Percentiles rank a stretch among this genome's conserved stretches.
Conservation (phyloP, 2,797 vertebrate species). For the Sitta carolinensis region DNA sequence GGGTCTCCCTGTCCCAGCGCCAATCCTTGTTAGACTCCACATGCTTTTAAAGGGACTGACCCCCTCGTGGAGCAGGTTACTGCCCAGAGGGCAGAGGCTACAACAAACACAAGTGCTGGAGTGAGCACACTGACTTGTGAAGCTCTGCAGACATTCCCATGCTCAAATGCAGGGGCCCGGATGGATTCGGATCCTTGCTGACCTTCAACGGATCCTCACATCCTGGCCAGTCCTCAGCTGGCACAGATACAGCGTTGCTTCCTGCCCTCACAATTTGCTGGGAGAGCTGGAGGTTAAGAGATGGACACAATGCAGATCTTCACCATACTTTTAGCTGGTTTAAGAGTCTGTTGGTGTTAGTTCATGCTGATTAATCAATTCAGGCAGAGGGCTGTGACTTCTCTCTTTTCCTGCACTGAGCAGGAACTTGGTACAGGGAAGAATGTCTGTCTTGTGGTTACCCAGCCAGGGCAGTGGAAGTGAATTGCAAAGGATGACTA, state of each 20-base stretch:
- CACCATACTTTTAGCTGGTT: background rate
- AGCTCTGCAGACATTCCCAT: background rate
- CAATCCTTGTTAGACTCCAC: background rate
- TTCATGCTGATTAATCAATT: background rate
- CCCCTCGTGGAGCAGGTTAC: fast-evolving
- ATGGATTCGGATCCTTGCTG: background rate
- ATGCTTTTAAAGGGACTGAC: background rate
- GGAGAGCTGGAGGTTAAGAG: background rate
- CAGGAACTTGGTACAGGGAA: conserved; percentile 16
- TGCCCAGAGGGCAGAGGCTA: background rate
- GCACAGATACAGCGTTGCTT: background rate
- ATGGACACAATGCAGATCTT: background rate
- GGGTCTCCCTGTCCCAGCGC: background rate
- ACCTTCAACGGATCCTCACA: background rate
- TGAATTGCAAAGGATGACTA: background rate
- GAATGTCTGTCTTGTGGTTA: background rate
- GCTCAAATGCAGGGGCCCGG: background rate
- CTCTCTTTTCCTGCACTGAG: conserved; percentile 76
- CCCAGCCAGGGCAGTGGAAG: background rate
- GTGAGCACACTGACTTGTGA: background rate
- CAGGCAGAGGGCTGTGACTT: background rate
- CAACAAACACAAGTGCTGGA: background rate
- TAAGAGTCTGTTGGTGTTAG: background rate
- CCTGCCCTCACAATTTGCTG: background rate
- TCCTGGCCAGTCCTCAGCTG: background rate